These are phyloP conservation scores for Zosterops japonicus DNA, from an alignment of 2,113 vertebrate species.

Conservation along the genomic window DNA sequence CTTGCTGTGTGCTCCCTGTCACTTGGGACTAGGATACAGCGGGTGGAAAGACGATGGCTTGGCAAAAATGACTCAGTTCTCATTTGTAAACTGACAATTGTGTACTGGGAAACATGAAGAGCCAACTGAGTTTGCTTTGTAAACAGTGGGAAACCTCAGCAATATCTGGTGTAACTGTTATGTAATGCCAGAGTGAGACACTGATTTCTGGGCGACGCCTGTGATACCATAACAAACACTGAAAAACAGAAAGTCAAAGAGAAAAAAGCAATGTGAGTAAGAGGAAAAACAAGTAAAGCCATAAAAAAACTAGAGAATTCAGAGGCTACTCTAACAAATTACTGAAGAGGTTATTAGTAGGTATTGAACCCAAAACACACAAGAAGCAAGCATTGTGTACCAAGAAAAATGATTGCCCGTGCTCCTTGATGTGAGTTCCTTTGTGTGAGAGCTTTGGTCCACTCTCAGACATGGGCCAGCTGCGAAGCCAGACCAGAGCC, in stretches of 20 bases:
- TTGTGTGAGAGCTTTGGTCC: not conserved
- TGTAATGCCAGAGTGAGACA: not conserved
- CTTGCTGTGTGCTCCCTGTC: not conserved
- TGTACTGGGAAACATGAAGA: constrained; percentile 8
- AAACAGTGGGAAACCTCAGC: constrained; percentile 14
- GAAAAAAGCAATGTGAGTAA: not conserved
- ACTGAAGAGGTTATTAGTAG: not conserved
- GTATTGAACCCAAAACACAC: not conserved
- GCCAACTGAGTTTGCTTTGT: not conserved
- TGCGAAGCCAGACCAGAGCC: not conserved
- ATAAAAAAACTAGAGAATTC: not conserved
- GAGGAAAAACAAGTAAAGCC: not conserved
- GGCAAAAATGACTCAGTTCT: constrained; percentile 12
- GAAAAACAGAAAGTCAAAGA: not conserved
- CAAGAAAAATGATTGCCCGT: not conserved
- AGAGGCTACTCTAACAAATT: not conserved
- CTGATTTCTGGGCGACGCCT: not conserved
- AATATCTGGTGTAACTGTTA: not conserved
- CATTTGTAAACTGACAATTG: not conserved
- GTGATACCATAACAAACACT: not conserved
- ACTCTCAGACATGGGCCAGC: not conserved
- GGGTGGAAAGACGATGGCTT: not conserved
- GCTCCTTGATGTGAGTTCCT: not conserved
- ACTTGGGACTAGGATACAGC: not conserved
- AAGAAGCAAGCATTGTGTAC: not conserved